Conservation (phyloP, 2,888 invertebrate species). For the Cephus runcator region DNA sequence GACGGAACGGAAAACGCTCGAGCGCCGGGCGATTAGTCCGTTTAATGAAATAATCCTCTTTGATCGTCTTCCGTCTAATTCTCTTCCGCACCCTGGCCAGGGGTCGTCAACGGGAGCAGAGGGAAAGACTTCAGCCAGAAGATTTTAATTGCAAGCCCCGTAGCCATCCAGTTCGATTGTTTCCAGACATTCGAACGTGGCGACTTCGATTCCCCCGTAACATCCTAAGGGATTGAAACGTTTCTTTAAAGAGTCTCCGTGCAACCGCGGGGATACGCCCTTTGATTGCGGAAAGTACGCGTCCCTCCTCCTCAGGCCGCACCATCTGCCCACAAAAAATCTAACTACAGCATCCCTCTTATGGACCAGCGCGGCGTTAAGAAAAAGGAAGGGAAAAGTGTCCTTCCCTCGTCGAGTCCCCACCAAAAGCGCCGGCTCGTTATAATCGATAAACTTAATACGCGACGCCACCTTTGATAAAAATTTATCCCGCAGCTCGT, state of each 20-base stretch:
- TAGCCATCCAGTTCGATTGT: slow-evolving; percentile 44
- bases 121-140: slow-evolving; percentile 59
- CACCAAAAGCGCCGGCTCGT: slow-evolving; percentile 23
- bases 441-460: slow-evolving; percentile 57
- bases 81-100: slow-evolving; percentile 39
- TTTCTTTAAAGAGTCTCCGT: slow-evolving; percentile 42
- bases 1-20: too few relatives aligned
- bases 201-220: slow-evolving; percentile 9
- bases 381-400: too few relatives aligned
- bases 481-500: too few relatives aligned
- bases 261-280: slow-evolving; percentile 31
- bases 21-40: slow-evolving; percentile 54
- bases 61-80: slow-evolving; percentile 47
- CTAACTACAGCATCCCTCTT: slow-evolving; percentile 13
- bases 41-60: slow-evolving; percentile 63
- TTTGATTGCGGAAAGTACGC: slow-evolving; percentile 34
- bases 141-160: slow-evolving; percentile 60
- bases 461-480: slow-evolving; percentile 10
- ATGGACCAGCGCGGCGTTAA: too few relatives aligned
- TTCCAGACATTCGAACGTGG: slow-evolving; percentile 40
- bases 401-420: slow-evolving; percentile 10
- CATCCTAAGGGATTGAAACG: slow-evolving; percentile 6
- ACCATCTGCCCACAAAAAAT: slow-evolving; percentile 12
- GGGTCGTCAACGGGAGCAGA: slow-evolving; percentile 37
- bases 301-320: not conserved